Evolutionary conservation across 2,113 vertebrate species (phyloP), one percentile per base, ranked within the genome.

Genomic region (Engystomops pustulosus): DNA sequence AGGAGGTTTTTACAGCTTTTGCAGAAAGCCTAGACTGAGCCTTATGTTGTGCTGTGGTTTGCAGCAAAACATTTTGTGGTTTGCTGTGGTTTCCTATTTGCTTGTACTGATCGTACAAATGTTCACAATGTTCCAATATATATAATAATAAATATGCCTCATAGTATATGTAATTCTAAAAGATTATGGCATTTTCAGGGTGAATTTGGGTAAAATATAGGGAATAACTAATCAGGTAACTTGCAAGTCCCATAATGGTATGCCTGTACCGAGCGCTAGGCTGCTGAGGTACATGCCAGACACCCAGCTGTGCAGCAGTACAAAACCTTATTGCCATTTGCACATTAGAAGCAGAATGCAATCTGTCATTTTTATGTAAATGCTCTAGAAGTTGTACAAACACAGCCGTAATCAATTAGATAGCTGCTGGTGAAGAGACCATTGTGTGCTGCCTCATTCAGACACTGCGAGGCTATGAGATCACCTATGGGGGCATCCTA

Each of bases 371-470:
- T 77, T 91, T 93, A 90, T 90, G 87, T 92, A 92, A 94, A 92
- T 92, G 92, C 88, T 92, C 89, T 93, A 92, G 91, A 91, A 92
- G 90, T 93, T 93, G 90, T 90, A 87, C 92, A 94, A 94, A 94
- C 93, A 94, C 92, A 94, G 93, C 92, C 87, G 87, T 90, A 90
- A 93, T 93, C 62, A 67, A 34, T 94, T 94, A 92, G 93, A 92
- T 90, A 87, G 86, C 74, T 49, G 83, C 89, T 93, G 90, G 90
- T 93, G 89, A 94, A 93, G 91, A 90, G 89, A 88, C 90, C 90
- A 92, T 93, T 94, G 93, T 93, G 86, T 89, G 86, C 86, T 25
- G 84, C 79, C n/a, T 88, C 87, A 90, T 90, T 91, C 88, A 91
- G 87, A 90, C 90, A 85, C 85, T 89, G 88, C 89, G 88, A 89